Conservation (phyloP, 1,140 invertebrate species). For the Glossosoma conforme region DNA sequence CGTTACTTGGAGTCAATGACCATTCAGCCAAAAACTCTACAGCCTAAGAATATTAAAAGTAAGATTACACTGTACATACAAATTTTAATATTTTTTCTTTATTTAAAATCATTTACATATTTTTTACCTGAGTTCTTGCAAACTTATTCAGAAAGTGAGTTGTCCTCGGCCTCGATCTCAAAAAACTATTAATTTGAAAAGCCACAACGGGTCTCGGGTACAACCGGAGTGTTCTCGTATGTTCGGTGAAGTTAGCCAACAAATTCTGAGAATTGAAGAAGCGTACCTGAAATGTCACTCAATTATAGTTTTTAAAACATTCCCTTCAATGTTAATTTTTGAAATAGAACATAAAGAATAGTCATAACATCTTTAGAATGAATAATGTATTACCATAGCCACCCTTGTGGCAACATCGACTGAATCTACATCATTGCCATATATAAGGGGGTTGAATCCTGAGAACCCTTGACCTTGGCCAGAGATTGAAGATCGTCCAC, state of each 20-base stretch:
- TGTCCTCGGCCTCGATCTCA: constrained; percentile 84
- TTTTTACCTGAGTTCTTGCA: constrained; percentile 75
- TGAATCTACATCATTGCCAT: constrained; percentile 94
- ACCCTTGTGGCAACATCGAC: constrained; percentile 98
- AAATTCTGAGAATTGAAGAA: constrained; percentile 98
- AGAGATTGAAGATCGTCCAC: constrained; percentile 37
- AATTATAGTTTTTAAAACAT: neutral
- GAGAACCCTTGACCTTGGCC: constrained; percentile 39
- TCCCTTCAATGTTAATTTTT: neutral
- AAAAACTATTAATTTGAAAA: constrained; percentile 97
- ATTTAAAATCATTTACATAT: neutral
- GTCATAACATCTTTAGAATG: constrained; percentile 3
- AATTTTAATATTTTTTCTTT: neutral
- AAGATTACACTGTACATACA: neutral
- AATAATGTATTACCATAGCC: constrained; percentile 77
- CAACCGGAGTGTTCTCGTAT: constrained; percentile 90
- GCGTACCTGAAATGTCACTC: constrained; percentile 60
- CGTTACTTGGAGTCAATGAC: constrained; percentile 94
- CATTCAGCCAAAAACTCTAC: constrained; percentile 98
- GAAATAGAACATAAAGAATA: neutral
- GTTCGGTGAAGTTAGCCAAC: constrained; percentile 95
- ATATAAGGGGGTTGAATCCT: constrained; percentile 81
- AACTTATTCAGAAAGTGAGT: constrained; percentile 88
- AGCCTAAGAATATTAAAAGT: constrained; percentile 58
- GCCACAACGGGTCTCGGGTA: constrained; percentile 98